Evolutionary conservation across 30 jellyfish, hydroid and myxozoan genomes (phyloP).

Genomic region (Aurelia sp.): DNA sequence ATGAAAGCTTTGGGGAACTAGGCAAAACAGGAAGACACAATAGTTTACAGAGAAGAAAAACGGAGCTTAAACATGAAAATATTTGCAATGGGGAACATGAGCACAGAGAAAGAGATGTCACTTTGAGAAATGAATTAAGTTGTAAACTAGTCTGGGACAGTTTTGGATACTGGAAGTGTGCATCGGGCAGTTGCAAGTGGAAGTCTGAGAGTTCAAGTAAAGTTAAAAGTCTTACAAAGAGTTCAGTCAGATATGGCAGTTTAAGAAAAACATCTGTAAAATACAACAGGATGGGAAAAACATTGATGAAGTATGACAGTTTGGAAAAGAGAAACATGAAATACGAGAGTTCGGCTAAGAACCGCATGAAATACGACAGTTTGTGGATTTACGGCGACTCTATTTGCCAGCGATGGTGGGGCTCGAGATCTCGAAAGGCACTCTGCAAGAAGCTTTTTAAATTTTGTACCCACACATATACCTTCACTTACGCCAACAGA

Average conservation of each 20-base stretch:
- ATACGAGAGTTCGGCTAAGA: neutral
- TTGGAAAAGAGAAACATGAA: neutral
- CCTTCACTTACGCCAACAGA: conserved; percentile 53
- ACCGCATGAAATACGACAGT: conserved; percentile 19
- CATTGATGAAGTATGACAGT: neutral
- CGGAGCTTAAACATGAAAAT: too few species aligned
- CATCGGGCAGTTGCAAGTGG: neutral
- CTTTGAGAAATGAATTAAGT: neutral
- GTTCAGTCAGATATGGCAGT: too few species aligned
- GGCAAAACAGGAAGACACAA: neutral
- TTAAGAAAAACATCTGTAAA: neutral
- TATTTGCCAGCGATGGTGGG: conserved; percentile 43
- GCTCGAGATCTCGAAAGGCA: neutral
- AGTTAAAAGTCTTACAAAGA: neutral
- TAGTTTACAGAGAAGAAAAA: neutral
- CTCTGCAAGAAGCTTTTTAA: conserved; percentile 48
- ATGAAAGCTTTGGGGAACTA: neutral
- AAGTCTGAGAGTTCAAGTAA: neutral
- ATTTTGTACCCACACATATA: conserved; percentile 51
- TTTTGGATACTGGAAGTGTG: conserved; percentile 4
- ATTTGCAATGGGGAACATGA: too few species aligned
- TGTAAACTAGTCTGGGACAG: conserved; percentile 23
- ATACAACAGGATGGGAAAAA: neutral
- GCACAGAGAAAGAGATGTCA: too few species aligned
- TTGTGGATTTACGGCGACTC: conserved; percentile 80